Base-by-base conservation (phyloP, 2,888 invertebrate species). In the Rhamnusium bicolor region DNA sequence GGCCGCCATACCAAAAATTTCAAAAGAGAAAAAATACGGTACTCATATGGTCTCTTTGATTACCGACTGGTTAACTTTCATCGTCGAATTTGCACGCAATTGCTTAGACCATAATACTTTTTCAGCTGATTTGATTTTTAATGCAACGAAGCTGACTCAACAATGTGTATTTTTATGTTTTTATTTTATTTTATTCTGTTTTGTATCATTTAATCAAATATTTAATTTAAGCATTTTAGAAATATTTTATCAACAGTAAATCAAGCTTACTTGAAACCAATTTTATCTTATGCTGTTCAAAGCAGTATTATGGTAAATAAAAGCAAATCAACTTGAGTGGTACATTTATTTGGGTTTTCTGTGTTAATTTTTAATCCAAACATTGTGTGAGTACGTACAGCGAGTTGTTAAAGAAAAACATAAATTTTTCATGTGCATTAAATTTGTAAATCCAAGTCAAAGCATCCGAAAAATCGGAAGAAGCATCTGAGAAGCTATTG, bases 401-500 rank as follows among this genome's bases (percentile, higher is more conserved):
- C 58, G 56, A 19, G 40, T 40, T 40, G 46, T 56, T 18, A 12
- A 54, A 77, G 74, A 69, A 69, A 74, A 75, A 76, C 62, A 53
- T 77, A 76, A 69, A 75, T 74, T 71, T 77, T 79, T 78, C 78
- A 80, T 77, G 77, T 77, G 76, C 77, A 79, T 80, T 79, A 79
- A 71, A 74, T 72, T 75, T 81, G 80, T 79, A 79, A 79, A 76
- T 79, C 80, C 74, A 27, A 56, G 72, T 53, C 69, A 65, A 82
- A 81, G 81, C 79, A 79, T 79, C 80, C 78, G 80, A 83, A 81
- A 83, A 83, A 82, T 82, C 82, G 80, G 81, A 79, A 81, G 66
- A 14, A 56, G 73, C 81, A 81, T 83, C 82, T 80, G 80, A 83
- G 82, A 80, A 79, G 81, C 82, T 82, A 83, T 84, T 83, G 83